Evolutionary conservation across 1,140 invertebrate species (phyloP).

Genomic region (Frieseomelitta varia): DNA sequence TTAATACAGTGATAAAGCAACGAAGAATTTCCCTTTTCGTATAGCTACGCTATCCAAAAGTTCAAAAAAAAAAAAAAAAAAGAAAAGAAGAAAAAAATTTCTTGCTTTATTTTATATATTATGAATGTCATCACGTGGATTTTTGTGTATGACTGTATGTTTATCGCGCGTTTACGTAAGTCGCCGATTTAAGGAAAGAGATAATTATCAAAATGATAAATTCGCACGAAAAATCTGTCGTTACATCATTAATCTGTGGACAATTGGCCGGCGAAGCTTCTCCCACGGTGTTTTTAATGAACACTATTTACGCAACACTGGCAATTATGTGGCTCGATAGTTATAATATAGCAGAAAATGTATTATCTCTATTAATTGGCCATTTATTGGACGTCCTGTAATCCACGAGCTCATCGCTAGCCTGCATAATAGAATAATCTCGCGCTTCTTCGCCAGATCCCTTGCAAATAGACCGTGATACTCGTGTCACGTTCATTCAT

Average conservation of each 20-base stretch:
- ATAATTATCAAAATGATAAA: neutral
- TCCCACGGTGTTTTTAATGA: neutral
- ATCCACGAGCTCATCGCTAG: neutral
- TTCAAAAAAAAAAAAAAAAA: no score
- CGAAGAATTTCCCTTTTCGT: no score
- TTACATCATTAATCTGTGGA: neutral
- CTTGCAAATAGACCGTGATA: neutral
- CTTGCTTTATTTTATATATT: no score
- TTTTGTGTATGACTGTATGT: no score
- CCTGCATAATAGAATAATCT: slow-evolving; percentile 13
- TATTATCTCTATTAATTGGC: slow-evolving; percentile 23
- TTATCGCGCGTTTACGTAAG: neutral
- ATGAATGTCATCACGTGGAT: no score
- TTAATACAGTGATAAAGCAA: no score
- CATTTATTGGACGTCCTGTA: neutral
- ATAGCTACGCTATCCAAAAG: no score
- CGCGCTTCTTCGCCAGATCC: neutral
- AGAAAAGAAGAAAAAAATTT: no score
- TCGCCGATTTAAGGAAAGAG: neutral
- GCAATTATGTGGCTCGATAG: neutral
- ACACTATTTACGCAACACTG: slow-evolving; percentile 16
- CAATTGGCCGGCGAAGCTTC: neutral
- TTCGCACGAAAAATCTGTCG: neutral
- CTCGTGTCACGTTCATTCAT: neutral
- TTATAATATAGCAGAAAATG: neutral